Percentiles rank a stretch among this genome's conserved stretches.
These are phyloP conservation scores for Pungitius pungitius DNA, from an alignment of 2,113 vertebrate species.

Conservation along the genomic window DNA sequence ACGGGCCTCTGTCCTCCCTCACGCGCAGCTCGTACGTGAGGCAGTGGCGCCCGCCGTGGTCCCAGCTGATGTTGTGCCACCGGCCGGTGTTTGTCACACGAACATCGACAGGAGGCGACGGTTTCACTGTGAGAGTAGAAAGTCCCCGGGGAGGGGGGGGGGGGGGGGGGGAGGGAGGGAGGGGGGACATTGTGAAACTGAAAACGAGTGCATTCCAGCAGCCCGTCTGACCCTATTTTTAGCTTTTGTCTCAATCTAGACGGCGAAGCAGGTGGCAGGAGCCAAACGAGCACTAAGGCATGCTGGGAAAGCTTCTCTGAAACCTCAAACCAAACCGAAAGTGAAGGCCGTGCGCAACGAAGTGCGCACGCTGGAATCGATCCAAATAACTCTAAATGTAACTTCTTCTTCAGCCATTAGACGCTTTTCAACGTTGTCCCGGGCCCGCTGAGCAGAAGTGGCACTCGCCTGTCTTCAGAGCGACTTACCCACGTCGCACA, in stretches of 20 bases:
- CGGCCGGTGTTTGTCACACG: constrained; percentile 44
- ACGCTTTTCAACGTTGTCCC: no score
- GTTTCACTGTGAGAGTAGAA: constrained; percentile 84
- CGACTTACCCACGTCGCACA: constrained; percentile 66
- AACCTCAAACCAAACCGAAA: constrained; percentile 5
- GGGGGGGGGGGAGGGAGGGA: neutral
- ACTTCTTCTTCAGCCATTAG: no score
- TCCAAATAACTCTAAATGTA: neutral
- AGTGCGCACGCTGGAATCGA: neutral
- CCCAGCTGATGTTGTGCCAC: constrained; percentile 87
- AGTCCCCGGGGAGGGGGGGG: constrained; percentile 17
- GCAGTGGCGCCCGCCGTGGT: constrained; percentile 47
- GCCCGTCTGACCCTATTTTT: constrained; percentile 22
- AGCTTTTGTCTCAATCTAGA: neutral
- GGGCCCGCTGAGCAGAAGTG: constrained; percentile 24
- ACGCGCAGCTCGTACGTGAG: constrained; percentile 80
- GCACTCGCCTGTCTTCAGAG: neutral
- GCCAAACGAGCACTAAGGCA: neutral
- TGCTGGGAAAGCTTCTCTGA: constrained; percentile 5
- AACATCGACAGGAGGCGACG: constrained; percentile 80
- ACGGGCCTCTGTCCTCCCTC: constrained; percentile 56
- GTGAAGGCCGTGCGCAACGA: neutral
- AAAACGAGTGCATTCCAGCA: constrained; percentile 1
- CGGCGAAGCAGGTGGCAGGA: neutral
- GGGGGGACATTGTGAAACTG: neutral